phyloP scores from a whole-genome alignment of 2,888 invertebrate species.

The Leptopilina drosophilae region DNA sequence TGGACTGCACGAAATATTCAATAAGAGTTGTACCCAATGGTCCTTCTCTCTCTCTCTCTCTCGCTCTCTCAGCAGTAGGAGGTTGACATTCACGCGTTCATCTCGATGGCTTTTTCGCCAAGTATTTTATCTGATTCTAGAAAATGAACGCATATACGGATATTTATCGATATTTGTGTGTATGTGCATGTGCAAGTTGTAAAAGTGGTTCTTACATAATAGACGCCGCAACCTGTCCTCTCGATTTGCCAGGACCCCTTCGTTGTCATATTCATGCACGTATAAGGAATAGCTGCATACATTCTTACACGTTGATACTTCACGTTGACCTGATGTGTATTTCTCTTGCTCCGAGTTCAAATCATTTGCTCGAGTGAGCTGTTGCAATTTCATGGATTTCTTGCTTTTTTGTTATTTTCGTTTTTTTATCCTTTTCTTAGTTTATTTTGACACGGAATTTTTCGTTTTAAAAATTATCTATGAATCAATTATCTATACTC shows the following conservation, averaged over 20 bases:
- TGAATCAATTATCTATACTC: no score
- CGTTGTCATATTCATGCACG: constrained; percentile 51
- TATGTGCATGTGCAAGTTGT: constrained; percentile 48
- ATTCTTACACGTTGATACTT: constrained; percentile 19
- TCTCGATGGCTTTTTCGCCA: constrained; percentile 41
- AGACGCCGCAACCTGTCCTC: constrained; percentile 51
- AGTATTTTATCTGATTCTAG: not conserved
- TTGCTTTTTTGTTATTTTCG: not conserved
- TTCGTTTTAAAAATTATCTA: no score
- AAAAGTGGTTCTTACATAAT: constrained; percentile 56
- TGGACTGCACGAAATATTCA: constrained; percentile 28
- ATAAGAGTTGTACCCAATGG: no score
- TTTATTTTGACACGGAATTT: no score
- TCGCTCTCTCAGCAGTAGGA: constrained; percentile 37
- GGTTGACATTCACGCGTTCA: constrained; percentile 53
- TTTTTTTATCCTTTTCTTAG: not conserved
- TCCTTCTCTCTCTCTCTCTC: no score
- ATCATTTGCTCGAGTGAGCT: not conserved
- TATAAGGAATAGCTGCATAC: constrained; percentile 41
- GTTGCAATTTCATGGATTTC: constrained; percentile 12
- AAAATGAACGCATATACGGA: no score
- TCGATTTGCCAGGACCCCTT: constrained; percentile 43
- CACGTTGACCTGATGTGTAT: constrained; percentile 18
- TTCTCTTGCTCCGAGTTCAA: constrained; percentile 15
- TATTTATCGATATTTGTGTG: no score